phyloP scores from a whole-genome alignment of 2,113 vertebrate genomes.

The Shinisaurus crocodilurus region DNA sequence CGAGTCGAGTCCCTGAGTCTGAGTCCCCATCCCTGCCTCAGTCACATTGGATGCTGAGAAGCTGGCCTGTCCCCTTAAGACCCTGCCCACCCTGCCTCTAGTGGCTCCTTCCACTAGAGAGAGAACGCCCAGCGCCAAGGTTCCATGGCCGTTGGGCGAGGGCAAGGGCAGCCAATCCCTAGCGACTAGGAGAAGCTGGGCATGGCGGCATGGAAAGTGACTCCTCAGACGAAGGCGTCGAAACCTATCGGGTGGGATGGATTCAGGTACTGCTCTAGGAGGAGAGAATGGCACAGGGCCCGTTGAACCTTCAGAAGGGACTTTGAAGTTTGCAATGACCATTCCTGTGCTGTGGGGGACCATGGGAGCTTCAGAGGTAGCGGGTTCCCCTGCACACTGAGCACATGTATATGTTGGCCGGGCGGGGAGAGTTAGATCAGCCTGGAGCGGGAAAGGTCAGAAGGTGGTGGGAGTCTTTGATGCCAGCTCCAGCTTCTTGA shows the following conservation, averaged over 20 bases:
- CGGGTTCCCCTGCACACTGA: not conserved
- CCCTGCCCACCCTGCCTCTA: not conserved
- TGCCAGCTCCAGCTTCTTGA: no score
- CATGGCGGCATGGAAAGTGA: slow-evolving; percentile 2
- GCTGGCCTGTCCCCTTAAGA: no score
- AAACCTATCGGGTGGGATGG: not conserved
- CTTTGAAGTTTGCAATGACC: fast-evolving
- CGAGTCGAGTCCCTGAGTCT: no score
- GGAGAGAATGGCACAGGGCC: not conserved
- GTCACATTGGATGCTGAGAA: no score
- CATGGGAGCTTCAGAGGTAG: not conserved
- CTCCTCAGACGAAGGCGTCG: not conserved
- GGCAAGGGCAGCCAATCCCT: not conserved
- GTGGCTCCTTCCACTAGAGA: not conserved
- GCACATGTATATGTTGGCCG: no score
- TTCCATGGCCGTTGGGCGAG: slow-evolving; percentile 6
- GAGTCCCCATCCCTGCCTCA: no score
- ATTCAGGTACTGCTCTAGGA: not conserved
- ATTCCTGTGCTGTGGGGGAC: not conserved
- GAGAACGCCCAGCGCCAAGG: not conserved
- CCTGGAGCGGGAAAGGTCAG: no score
- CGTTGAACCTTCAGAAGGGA: not conserved
- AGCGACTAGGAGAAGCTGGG: not conserved
- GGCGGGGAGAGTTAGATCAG: no score
- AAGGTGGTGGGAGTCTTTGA: no score